Evolutionary conservation across 2,888 invertebrate genomes (phyloP), one percentile per base, ranked within the genome.

Genomic region (Homarus gammarus): DNA sequence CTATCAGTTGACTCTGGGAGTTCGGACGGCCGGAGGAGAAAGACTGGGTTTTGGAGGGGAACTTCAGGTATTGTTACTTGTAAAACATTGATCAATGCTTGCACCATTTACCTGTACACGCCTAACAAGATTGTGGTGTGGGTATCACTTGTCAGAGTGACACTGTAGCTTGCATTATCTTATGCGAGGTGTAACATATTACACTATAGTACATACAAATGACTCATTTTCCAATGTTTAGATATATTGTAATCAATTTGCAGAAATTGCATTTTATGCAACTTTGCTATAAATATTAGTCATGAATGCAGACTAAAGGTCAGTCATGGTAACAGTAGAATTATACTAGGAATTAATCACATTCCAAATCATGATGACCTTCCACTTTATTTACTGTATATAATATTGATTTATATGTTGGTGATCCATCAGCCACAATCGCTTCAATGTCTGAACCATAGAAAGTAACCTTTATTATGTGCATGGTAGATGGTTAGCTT

Each of bases 11-110:
- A 85, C 44, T 85, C 78, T 31, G 51, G 78, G 64, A 78, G 85
- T 75, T 75, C 78, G 49, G 85, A 85, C 61, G 78, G 85, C 64
- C 85, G 78, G 33, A 78, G 44, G 78, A 85, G 85, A 85, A 85
- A 85, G 61, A 75, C 84, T 61, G 78, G 85, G 40, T 49, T 70
- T 10, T 82, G 82, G 82, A 68, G 82, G 56, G 82, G 44, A 27
- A 15, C 49, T 12, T 18, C 82, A 82, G 82, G 82, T 82, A 82
- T 44, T 70, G 81, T 81, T 75, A 44, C 5, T 44, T 75, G 75
- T 44, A 75, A 44, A 22, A 75, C 27, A 75, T 44, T 31, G 49
- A 75, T 27, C 44, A 44, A 10, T 75, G 40, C 40, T 75, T 75
- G 49, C 44, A 40, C 36, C 27, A 38, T 44, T 75, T 75, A 49